A percentile compares a stretch with the other conserved stretches of the same genome.
phyloP scores from a whole-genome alignment of 1,140 invertebrate species.

The Latrodectus geometricus region DNA sequence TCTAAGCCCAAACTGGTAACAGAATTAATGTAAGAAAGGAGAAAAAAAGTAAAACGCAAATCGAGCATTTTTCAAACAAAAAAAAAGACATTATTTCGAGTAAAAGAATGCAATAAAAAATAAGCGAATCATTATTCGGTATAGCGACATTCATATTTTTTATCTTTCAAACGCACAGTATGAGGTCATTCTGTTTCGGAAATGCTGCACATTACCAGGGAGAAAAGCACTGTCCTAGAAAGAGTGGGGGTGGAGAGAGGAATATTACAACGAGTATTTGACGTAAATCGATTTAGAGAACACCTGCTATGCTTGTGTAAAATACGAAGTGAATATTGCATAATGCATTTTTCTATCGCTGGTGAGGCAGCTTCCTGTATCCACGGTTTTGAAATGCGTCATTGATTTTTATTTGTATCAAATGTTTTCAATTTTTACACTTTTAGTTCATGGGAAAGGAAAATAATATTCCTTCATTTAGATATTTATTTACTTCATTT shows the following conservation, averaged over 20 bases:
- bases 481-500: too few relatives aligned
- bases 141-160: constrained; percentile 35
- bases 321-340: constrained; percentile 43
- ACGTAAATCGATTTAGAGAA: constrained; percentile 47
- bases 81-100: not conserved
- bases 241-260: not conserved
- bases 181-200: constrained; percentile 36
- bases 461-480: not conserved
- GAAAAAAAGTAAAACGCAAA: not conserved
- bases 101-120: constrained; percentile 10
- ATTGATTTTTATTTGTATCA: constrained; percentile 15
- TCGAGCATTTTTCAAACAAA: not conserved
- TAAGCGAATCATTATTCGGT: constrained; percentile 34
- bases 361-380: not conserved
- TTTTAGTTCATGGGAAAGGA: not conserved
- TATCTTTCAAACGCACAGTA: not conserved
- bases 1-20: too few relatives aligned
- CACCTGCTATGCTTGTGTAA: constrained; percentile 49
- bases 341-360: constrained; percentile 41
- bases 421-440: not conserved
- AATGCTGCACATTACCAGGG: constrained; percentile 1
- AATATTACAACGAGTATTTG: constrained; percentile 41
- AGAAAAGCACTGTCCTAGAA: not conserved
- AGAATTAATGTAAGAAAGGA: not conserved
- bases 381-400: constrained; percentile 7